phyloP scores from a whole-genome alignment of 2,797 vertebrate species.

The Huso huso region DNA sequence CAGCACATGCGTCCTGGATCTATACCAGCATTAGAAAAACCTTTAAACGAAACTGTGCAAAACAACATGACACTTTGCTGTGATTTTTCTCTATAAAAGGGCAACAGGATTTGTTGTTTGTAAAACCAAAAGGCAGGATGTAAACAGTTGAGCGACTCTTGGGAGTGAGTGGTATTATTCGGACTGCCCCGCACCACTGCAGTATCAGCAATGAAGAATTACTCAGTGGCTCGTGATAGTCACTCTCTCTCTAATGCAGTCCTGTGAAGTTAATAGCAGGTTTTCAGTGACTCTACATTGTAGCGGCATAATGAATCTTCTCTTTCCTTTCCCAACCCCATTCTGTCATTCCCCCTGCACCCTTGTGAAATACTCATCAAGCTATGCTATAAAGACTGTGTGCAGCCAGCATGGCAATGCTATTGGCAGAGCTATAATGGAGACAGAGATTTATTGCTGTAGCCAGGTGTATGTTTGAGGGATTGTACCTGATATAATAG shows the following conservation, averaged over 20 bases:
- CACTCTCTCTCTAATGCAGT: conserved; percentile 22
- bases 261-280: conserved; percentile 17
- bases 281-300: conserved; percentile 25
- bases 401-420: conserved; percentile 57
- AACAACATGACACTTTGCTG: too few species aligned
- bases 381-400: conserved; percentile 55
- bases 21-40: too few species aligned
- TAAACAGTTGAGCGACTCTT: too few species aligned
- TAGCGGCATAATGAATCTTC: conserved; percentile 30
- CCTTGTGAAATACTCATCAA: conserved; percentile 54
- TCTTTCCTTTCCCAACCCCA: conserved; percentile 64
- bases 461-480: conserved; percentile 47
- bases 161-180: too few species aligned
- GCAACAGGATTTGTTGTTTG: too few species aligned
- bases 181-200: conserved; percentile 10
- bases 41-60: too few species aligned
- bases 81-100: too few species aligned
- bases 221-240: not conserved
- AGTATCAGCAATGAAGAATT: not conserved
- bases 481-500: conserved; percentile 45
- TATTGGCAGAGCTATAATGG: conserved; percentile 64
- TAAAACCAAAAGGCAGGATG: too few species aligned
- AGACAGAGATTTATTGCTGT: conserved; percentile 58
- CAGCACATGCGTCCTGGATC: too few species aligned
- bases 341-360: conserved; percentile 67